Conservation (phyloP, 2,113 vertebrate genomes). For the Nestor notabilis region DNA sequence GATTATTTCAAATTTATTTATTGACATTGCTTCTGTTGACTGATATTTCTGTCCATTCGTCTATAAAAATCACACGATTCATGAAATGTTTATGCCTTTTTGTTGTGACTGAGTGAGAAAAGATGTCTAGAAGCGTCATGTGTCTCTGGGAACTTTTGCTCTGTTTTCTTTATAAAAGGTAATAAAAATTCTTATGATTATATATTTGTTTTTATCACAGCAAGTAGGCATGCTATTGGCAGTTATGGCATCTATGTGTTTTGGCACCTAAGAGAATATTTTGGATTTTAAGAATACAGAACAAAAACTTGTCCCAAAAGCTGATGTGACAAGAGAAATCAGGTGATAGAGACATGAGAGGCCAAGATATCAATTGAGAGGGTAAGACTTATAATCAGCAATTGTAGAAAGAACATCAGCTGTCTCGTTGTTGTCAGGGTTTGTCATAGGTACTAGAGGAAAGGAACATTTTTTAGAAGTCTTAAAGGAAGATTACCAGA, state of each 20-base stretch:
- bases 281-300: neutral
- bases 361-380: neutral
- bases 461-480: neutral
- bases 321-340: neutral
- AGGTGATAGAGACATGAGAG: neutral
- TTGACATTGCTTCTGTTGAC: conserved; percentile 6
- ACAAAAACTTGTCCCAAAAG: neutral
- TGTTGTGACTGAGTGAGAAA: conserved; percentile 53
- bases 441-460: neutral
- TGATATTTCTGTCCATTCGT: conserved; percentile 42
- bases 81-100: conserved; percentile 13
- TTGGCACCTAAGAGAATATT: neutral
- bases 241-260: neutral
- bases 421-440: neutral
- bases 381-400: neutral
- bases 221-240: neutral
- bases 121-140: neutral
- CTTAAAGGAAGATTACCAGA: neutral
- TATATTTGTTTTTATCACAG: neutral
- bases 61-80: neutral
- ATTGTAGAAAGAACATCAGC: neutral
- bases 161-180: neutral
- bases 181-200: neutral
- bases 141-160: neutral
- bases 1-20: conserved; percentile 51